phyloP scores from a whole-genome alignment of 2,888 invertebrate genomes.

The Schizotus pectinicornis region DNA sequence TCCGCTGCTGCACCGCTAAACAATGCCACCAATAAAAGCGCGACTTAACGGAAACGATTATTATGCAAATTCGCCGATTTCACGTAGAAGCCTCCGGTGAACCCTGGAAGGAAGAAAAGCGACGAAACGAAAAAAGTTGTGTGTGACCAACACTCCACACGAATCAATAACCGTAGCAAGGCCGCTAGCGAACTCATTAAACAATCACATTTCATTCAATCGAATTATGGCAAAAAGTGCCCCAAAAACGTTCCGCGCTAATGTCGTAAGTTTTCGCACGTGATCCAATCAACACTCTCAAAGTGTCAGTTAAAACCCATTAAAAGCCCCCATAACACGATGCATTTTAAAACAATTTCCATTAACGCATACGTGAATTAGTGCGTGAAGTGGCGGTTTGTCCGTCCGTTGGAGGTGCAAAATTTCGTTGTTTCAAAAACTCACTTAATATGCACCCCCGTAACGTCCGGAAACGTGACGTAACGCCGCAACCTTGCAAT shows the following conservation, averaged over 20 bases:
- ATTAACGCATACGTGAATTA: slow-evolving; percentile 42
- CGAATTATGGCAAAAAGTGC: slow-evolving; percentile 17
- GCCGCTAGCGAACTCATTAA: slow-evolving; percentile 11
- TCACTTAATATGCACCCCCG: slow-evolving; percentile 15
- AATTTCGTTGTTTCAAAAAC: too few species aligned
- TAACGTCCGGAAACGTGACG: too few species aligned
- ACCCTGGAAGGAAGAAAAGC: too few species aligned
- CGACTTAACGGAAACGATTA: too few species aligned
- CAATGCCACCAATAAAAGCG: too few species aligned
- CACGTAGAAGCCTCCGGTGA: too few species aligned
- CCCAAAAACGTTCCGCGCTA: slow-evolving; percentile 13
- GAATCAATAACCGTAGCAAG: slow-evolving; percentile 11
- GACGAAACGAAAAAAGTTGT: too few species aligned
- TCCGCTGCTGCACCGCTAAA: too few species aligned
- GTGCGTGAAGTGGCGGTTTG: slow-evolving; percentile 46
- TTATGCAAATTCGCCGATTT: too few species aligned
- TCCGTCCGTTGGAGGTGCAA: slow-evolving; percentile 33
- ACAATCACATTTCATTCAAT: slow-evolving; percentile 19
- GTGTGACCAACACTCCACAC: too few species aligned
- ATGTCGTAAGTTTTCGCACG: slow-evolving; percentile 22
- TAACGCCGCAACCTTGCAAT: too few species aligned
- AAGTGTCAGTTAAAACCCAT: too few species aligned
- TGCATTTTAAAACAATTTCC: slow-evolving; percentile 19
- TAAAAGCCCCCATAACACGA: neutral
- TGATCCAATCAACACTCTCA: slow-evolving; percentile 19